A percentile compares a stretch with the other conserved stretches of the same genome.
Conservation (phyloP, 2,888 invertebrate species). For the Venusia cambrica region DNA sequence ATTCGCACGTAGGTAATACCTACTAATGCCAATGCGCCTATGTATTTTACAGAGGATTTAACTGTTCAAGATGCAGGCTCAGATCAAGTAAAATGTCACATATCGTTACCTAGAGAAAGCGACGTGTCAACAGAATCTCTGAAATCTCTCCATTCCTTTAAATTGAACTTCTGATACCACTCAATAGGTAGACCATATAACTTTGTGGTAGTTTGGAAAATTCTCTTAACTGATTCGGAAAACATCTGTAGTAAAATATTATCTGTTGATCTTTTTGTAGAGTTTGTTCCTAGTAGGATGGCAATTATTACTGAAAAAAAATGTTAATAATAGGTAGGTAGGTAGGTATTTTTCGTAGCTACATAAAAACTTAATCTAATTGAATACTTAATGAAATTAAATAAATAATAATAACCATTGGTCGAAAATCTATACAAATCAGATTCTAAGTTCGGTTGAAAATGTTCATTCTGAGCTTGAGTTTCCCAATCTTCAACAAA, state of each 20-base stretch:
- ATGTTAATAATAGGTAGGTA: too few species aligned
- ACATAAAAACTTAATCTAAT: too few species aligned
- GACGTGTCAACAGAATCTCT: slow-evolving; percentile 84
- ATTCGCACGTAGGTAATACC: too few species aligned
- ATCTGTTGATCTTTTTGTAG: slow-evolving; percentile 35
- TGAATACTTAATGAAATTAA: too few species aligned
- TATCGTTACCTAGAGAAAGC: slow-evolving; percentile 81
- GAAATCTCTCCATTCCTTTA: slow-evolving; percentile 88
- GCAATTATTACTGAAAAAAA: slow-evolving; percentile 77
- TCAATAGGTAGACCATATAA: slow-evolving; percentile 85
- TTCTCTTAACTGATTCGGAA: slow-evolving; percentile 83
- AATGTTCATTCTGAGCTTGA: slow-evolving; percentile 41
- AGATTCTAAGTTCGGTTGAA: slow-evolving; percentile 81
- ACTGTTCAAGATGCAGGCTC: too few species aligned
- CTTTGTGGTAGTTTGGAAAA: slow-evolving; percentile 87
- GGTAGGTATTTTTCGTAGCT: too few species aligned
- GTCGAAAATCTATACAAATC: slow-evolving; percentile 90
- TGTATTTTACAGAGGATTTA: too few species aligned
- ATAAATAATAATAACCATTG: too few species aligned
- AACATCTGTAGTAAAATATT: slow-evolving; percentile 76
- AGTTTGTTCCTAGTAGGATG: slow-evolving; percentile 62
- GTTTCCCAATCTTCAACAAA: slow-evolving; percentile 77
- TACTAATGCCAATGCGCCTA: too few species aligned
- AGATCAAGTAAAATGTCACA: too few species aligned
- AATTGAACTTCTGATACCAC: slow-evolving; percentile 81